Conservation (phyloP, 1,140 invertebrate genomes). For the Asbolus verrucosus region DNA sequence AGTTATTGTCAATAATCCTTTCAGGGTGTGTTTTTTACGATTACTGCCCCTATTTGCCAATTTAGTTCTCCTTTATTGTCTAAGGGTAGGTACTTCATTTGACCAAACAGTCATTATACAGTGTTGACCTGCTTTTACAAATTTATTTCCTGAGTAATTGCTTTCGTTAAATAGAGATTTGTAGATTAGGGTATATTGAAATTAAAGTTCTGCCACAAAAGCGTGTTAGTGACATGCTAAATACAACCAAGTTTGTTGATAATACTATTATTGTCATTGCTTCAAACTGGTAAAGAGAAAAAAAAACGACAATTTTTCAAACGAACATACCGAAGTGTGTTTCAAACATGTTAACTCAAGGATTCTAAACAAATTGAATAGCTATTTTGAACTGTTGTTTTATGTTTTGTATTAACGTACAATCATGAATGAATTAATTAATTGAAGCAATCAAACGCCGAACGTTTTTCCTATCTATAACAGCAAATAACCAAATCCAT, state of each 20-base stretch:
- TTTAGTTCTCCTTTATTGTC: conserved; percentile 10
- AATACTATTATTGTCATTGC: no score
- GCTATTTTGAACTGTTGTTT: neutral
- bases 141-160: neutral
- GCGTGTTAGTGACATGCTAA: no score
- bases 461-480: conserved; percentile 17
- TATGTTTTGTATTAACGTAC: conserved; percentile 19
- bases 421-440: conserved; percentile 33
- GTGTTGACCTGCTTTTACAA: neutral
- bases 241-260: neutral
- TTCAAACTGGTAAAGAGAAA: no score
- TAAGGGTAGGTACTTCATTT: conserved; percentile 8
- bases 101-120: neutral
- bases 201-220: no score
- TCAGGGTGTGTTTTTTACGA: conserved; percentile 22
- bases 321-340: no score
- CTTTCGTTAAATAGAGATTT: conserved; percentile 13
- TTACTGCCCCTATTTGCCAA: conserved; percentile 25
- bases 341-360: neutral
- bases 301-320: no score
- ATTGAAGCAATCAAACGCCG: conserved; percentile 25
- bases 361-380: conserved; percentile 1
- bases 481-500: conserved; percentile 21
- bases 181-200: neutral
- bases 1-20: neutral